These are phyloP conservation scores for Acanthosepion pharaonis DNA, from an alignment of 2,888 invertebrate genomes.

Conservation along the genomic window DNA sequence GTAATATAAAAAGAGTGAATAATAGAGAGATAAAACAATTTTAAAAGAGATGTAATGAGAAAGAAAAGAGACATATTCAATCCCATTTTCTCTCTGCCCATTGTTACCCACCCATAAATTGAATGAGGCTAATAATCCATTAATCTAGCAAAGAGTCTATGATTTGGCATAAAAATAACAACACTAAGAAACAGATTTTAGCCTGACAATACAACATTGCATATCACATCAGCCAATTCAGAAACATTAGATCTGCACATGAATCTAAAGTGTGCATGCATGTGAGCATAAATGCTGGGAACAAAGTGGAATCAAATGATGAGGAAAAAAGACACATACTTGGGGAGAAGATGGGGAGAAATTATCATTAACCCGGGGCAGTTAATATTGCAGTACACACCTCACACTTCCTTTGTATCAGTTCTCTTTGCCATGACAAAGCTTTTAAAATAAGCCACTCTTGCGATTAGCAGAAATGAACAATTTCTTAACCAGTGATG, in stretches of 20 bases:
- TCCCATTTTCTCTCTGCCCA: background rate
- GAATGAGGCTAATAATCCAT: background rate
- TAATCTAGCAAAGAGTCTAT: slow-evolving; percentile 1
- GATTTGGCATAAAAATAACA: background rate
- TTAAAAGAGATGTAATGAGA: no score
- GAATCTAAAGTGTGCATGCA: background rate
- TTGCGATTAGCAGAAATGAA: slow-evolving; percentile 33
- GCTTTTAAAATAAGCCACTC: slow-evolving; percentile 10
- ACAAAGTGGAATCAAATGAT: background rate
- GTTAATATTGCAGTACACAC: background rate
- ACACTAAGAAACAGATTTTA: background rate
- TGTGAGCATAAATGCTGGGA: background rate
- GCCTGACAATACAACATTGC: background rate
- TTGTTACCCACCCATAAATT: background rate
- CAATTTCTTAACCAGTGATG: slow-evolving; percentile 33
- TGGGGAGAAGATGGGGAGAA: background rate
- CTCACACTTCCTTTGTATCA: slow-evolving; percentile 10
- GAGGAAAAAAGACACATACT: background rate
- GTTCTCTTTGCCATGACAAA: background rate
- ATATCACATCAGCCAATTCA: background rate
- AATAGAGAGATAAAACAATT: no score
- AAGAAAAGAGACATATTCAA: background rate
- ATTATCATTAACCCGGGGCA: background rate
- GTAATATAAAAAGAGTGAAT: no score
- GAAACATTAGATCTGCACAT: slow-evolving; percentile 13